Percentiles rank a stretch among this genome's conserved stretches.
These are phyloP conservation scores for Eupithecia dodoneata DNA, from an alignment of 2,888 invertebrate genomes.

Conservation along the genomic window DNA sequence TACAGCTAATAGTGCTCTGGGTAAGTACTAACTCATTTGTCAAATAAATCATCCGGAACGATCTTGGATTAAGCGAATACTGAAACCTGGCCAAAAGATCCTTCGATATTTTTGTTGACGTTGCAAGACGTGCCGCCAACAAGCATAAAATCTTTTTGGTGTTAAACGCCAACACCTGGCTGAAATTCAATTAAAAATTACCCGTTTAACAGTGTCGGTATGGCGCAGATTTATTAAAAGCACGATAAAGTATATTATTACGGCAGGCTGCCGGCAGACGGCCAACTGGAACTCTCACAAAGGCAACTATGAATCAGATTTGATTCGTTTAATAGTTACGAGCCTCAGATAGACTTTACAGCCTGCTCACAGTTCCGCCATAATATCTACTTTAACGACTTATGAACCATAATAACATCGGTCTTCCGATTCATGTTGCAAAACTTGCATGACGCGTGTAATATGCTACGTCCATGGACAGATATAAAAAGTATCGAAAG, in stretches of 20 bases:
- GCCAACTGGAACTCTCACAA: slow-evolving; percentile 66
- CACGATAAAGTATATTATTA: slow-evolving; percentile 70
- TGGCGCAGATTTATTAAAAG: slow-evolving; percentile 67
- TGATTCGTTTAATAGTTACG: slow-evolving; percentile 74
- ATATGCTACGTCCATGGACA: slow-evolving; percentile 23
- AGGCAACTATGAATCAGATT: slow-evolving; percentile 72
- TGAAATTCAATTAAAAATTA: slow-evolving; percentile 73
- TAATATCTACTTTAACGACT: slow-evolving; percentile 47
- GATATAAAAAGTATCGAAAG: slow-evolving; percentile 27
- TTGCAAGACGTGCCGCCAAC: slow-evolving; percentile 46
- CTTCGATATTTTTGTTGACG: slow-evolving; percentile 42
- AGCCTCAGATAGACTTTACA: slow-evolving; percentile 68
- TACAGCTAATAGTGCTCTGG: background rate
- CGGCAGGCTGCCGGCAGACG: slow-evolving; percentile 57
- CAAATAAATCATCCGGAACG: slow-evolving; percentile 39
- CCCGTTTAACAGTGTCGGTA: slow-evolving; percentile 64
- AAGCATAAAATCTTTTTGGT: slow-evolving; percentile 60
- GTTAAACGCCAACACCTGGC: slow-evolving; percentile 71
- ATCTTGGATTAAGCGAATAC: slow-evolving; percentile 13
- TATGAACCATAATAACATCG: slow-evolving; percentile 53
- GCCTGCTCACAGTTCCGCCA: slow-evolving; percentile 55
- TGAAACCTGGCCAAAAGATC: slow-evolving; percentile 15
- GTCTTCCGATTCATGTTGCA: slow-evolving; percentile 51
- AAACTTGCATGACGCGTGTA: slow-evolving; percentile 31
- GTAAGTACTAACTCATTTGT: slow-evolving; percentile 35